Evolutionary conservation across 2,888 invertebrate species (phyloP).

Genomic region (Antheraea yamamai): DNA sequence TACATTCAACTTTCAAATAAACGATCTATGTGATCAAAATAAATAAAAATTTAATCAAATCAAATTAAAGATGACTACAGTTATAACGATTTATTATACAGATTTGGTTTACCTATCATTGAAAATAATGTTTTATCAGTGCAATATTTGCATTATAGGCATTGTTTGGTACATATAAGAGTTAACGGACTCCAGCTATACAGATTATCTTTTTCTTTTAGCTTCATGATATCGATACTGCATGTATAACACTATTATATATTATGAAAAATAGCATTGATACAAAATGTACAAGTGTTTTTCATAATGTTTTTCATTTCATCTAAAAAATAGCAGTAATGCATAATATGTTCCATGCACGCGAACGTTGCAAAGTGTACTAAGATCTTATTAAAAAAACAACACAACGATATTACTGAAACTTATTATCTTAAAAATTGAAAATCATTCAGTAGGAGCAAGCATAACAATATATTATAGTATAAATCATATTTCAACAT

Average conservation of each 20-base stretch:
- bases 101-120: not conserved
- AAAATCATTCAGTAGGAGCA: not conserved
- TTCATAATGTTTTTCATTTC: too few relatives aligned
- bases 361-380: too few relatives aligned
- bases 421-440: not conserved
- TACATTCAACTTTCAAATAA: not conserved
- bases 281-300: too few relatives aligned
- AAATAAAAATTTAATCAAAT: not conserved
- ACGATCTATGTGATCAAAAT: too few relatives aligned
- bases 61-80: not conserved
- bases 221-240: too few relatives aligned
- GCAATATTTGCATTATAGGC: not conserved
- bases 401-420: not conserved
- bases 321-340: too few relatives aligned
- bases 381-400: not conserved
- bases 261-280: too few relatives aligned
- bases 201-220: too few relatives aligned
- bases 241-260: too few relatives aligned
- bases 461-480: not conserved
- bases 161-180: not conserved
- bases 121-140: not conserved
- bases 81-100: not conserved
- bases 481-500: not conserved
- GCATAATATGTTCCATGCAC: too few relatives aligned
- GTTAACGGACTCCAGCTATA: too few relatives aligned